phyloP scores from a whole-genome alignment of 2,113 vertebrate genomes.

The Genyomyrus donnyi region DNA sequence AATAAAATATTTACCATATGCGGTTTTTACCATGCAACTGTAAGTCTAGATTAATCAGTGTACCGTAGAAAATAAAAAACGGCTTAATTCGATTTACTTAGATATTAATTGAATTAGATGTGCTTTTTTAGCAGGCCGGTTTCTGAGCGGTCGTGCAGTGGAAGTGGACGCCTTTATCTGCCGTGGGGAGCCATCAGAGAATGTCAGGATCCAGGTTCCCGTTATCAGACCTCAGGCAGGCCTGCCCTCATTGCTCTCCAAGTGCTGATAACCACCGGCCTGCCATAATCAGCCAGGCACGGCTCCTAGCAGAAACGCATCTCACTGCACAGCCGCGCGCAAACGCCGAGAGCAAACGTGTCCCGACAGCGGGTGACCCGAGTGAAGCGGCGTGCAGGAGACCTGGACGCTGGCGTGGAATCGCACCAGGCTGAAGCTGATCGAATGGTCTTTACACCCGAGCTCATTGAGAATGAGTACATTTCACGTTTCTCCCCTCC shows the following conservation, averaged over 20 bases:
- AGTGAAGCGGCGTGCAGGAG: background rate
- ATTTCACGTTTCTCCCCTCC: background rate
- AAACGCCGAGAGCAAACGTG: background rate
- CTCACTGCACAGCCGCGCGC: background rate
- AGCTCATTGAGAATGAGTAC: background rate
- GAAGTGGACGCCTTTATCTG: conserved; percentile 49
- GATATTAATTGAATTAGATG: background rate
- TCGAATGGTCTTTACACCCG: background rate
- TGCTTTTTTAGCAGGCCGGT: background rate
- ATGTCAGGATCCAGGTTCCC: conserved; percentile 39
- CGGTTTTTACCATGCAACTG: background rate
- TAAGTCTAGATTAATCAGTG: background rate
- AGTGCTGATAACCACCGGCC: conserved; percentile 53
- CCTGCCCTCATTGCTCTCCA: conserved; percentile 29
- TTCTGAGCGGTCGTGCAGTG: background rate
- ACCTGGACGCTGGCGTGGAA: background rate
- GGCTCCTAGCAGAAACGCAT: conserved; percentile 53
- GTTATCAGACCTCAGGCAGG: conserved; percentile 54
- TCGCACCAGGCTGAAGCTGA: background rate
- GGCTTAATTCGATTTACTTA: background rate
- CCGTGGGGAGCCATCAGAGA: conserved; percentile 31
- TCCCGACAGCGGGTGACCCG: background rate
- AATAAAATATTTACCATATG: background rate
- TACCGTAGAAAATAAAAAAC: background rate
- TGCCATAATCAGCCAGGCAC: conserved; percentile 54